These are phyloP conservation scores for Halichoeres trimaculatus DNA, from an alignment of 2,113 vertebrate species.

Conservation along the genomic window DNA sequence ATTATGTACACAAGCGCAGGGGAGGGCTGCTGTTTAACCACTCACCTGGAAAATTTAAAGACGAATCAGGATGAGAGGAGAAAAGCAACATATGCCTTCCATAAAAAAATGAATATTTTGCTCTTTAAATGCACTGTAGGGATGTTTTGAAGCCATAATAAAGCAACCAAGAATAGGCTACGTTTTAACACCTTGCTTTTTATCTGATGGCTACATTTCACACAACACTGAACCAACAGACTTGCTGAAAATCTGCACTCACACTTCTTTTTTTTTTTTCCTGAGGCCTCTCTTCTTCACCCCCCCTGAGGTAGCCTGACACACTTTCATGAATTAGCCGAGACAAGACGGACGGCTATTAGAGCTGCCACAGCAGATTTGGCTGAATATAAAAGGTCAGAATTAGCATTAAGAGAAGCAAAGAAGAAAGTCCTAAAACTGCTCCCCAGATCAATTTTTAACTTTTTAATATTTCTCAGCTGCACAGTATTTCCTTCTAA, in stretches of 20 bases:
- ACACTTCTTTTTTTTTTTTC: conserved; percentile 17
- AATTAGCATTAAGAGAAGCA: conserved; percentile 65
- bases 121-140: conserved; percentile 17
- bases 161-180: conserved; percentile 36
- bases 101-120: conserved; percentile 18
- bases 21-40: conserved; percentile 1
- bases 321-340: conserved; percentile 77
- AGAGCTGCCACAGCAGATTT: conserved; percentile 73
- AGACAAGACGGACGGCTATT: conserved; percentile 67
- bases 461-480: conserved; percentile 65
- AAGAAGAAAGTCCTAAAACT: conserved; percentile 53
- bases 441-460: conserved; percentile 41
- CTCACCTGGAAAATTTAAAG: conserved; percentile 13
- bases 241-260: conserved; percentile 41
- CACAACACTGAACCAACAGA: conserved; percentile 51
- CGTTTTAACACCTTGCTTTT: conserved; percentile 32
- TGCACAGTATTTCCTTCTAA: conserved; percentile 44
- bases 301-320: conserved; percentile 69
- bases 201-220: conserved; percentile 57
- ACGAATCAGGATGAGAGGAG: conserved; percentile 25
- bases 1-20: conserved; percentile 16
- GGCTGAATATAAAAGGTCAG: conserved; percentile 76
- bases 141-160: conserved; percentile 28
- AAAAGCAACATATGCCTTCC: conserved; percentile 16
- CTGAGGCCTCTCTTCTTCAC: conserved; percentile 32